Percentiles rank a stretch among this genome's conserved stretches.
Evolutionary conservation across 2,797 vertebrate genomes (phyloP).

Genomic region (Prunella strophiata): DNA sequence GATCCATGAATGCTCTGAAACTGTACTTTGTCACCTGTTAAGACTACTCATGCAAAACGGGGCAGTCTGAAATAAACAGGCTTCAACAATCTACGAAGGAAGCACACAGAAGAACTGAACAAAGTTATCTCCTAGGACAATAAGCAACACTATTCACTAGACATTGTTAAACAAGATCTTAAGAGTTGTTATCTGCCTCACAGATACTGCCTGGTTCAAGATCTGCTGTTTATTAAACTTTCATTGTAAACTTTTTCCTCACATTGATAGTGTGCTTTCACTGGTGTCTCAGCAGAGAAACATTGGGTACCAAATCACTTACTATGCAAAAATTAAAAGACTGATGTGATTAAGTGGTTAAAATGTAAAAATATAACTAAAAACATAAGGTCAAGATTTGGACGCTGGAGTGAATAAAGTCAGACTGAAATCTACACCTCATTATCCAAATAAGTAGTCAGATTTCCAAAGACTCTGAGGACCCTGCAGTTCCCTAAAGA

Average conservation of each 20-base stretch:
- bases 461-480: background rate
- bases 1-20: background rate
- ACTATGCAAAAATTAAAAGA: background rate
- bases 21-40: background rate
- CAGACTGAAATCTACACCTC: background rate
- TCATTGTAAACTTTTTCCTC: background rate
- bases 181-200: background rate
- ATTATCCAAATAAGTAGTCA: background rate
- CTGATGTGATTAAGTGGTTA: background rate
- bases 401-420: background rate
- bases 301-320: background rate
- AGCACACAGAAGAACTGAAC: background rate
- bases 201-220: background rate
- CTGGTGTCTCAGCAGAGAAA: background rate
- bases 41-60: background rate
- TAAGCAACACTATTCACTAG: background rate
- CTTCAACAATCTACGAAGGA: background rate
- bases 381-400: background rate
- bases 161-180: background rate
- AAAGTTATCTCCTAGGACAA: background rate
- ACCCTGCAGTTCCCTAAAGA: background rate
- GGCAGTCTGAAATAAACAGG: background rate
- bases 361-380: conserved; percentile 2
- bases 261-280: background rate
- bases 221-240: background rate